These are phyloP conservation scores for Rachycentron canadum DNA, from an alignment of 2,797 vertebrate genomes.

Conservation along the genomic window DNA sequence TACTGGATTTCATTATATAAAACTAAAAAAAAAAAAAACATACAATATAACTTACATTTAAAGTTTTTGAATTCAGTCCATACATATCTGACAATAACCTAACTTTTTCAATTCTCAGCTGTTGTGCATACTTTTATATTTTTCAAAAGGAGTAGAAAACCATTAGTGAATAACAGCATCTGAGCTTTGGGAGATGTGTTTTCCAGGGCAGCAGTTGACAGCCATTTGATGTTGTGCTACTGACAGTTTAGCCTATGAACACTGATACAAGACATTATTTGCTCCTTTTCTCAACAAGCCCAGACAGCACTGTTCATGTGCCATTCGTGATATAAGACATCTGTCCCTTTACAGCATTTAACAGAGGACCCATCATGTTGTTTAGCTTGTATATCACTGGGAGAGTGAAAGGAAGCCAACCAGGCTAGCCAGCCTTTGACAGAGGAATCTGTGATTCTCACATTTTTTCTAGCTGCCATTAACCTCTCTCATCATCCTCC, in stretches of 20 bases:
- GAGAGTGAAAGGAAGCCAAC: not conserved
- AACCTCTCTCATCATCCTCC: not conserved
- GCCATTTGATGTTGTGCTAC: not conserved
- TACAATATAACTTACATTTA: not conserved
- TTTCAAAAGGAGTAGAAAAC: not conserved
- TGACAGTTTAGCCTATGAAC: not conserved
- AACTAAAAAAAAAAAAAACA: not conserved
- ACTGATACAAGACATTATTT: slow-evolving; percentile 1
- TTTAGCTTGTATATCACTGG: not conserved
- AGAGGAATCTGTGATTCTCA: not conserved
- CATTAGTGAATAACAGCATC: not conserved
- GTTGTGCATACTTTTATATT: not conserved
- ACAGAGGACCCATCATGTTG: not conserved
- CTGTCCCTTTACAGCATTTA: not conserved
- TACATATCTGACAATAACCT: not conserved
- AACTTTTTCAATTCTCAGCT: not conserved
- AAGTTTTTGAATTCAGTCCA: not conserved
- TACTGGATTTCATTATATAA: not conserved
- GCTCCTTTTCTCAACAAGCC: not conserved
- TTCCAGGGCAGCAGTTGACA: slow-evolving; percentile 4
- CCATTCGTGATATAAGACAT: not conserved
- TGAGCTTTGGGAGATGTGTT: not conserved
- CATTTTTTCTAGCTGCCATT: not conserved
- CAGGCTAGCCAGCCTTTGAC: not conserved
- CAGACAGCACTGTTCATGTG: not conserved